A percentile compares a stretch with the other conserved stretches of the same genome.
These are phyloP conservation scores for Calameuta pallipes DNA, from an alignment of 2,888 invertebrate genomes.

Conservation along the genomic window DNA sequence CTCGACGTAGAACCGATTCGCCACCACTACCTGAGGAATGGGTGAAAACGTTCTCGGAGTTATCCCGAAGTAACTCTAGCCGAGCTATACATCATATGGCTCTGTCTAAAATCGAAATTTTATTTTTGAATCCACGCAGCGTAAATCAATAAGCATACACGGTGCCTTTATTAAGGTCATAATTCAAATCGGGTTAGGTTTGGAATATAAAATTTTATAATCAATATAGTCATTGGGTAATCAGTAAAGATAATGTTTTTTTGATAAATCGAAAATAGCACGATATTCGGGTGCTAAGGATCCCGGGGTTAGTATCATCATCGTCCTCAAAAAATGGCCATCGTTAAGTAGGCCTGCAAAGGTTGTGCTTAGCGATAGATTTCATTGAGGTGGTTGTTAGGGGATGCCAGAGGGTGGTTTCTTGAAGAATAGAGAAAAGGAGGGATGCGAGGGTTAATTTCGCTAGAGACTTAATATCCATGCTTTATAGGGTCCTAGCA, in stretches of 20 bases:
- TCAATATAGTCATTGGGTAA: not conserved
- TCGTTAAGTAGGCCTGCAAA: not conserved
- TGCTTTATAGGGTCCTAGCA: not conserved
- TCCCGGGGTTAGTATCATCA: not conserved
- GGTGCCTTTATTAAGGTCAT: not conserved
- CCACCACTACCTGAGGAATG: not conserved
- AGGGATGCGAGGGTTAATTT: not conserved
- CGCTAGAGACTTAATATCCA: not conserved
- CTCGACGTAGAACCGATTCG: slow-evolving; percentile 7
- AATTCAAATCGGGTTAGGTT: not conserved
- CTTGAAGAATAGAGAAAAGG: not conserved
- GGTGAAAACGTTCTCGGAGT: not conserved
- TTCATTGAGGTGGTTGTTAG: not conserved
- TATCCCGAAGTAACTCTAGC: not conserved
- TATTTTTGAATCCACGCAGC: not conserved
- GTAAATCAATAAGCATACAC: not conserved
- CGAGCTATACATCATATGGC: not conserved
- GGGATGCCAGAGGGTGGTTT: not conserved
- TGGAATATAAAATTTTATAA: not conserved
- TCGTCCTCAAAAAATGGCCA: not conserved
- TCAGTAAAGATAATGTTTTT: not conserved
- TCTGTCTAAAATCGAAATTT: not conserved
- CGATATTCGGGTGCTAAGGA: not conserved
- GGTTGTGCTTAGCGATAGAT: not conserved
- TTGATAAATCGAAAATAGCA: not conserved